Percentiles rank a stretch among this genome's conserved stretches.
Evolutionary conservation across 2,888 invertebrate species (phyloP).

Genomic region (Parascotia fuliginaria): DNA sequence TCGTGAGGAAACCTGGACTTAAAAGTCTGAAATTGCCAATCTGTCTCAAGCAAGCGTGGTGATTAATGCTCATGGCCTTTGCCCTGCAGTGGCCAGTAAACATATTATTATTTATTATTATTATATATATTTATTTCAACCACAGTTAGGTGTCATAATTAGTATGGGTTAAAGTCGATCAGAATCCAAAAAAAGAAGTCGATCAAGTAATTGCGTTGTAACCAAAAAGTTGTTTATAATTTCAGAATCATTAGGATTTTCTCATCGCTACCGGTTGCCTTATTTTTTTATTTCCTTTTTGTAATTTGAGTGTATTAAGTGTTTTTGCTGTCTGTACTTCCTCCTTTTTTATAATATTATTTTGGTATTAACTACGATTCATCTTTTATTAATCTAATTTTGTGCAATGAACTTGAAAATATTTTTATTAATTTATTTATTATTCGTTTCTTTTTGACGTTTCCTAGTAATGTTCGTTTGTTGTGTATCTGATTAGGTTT

Average conservation of each 20-base stretch:
- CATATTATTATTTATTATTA: too few species aligned
- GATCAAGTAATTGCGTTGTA: slow-evolving; percentile 60
- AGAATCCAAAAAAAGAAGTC: slow-evolving; percentile 53
- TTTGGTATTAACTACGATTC: slow-evolving; percentile 29
- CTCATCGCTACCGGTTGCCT: slow-evolving; percentile 60
- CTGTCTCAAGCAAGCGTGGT: too few species aligned
- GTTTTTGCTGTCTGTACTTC: slow-evolving; percentile 44
- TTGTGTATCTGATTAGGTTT: background rate
- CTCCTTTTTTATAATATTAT: slow-evolving; percentile 43
- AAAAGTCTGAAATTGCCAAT: too few species aligned
- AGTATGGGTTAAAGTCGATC: background rate
- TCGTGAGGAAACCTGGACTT: too few species aligned
- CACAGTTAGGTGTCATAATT: slow-evolving; percentile 2
- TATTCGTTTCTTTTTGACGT: background rate
- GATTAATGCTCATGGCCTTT: too few species aligned
- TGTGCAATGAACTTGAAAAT: slow-evolving; percentile 18
- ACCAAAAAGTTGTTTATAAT: slow-evolving; percentile 62
- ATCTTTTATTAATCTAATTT: slow-evolving; percentile 27
- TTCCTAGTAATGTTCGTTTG: slow-evolving; percentile 7
- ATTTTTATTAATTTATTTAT: slow-evolving; percentile 7
- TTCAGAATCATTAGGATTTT: slow-evolving; percentile 64
- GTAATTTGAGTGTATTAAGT: slow-evolving; percentile 44
- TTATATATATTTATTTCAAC: background rate
- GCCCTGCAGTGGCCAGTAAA: too few species aligned
- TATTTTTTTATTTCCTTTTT: slow-evolving; percentile 45